phyloP scores from a whole-genome alignment of 2,797 vertebrate genomes.

The Scolopax bukidnonensis region DNA sequence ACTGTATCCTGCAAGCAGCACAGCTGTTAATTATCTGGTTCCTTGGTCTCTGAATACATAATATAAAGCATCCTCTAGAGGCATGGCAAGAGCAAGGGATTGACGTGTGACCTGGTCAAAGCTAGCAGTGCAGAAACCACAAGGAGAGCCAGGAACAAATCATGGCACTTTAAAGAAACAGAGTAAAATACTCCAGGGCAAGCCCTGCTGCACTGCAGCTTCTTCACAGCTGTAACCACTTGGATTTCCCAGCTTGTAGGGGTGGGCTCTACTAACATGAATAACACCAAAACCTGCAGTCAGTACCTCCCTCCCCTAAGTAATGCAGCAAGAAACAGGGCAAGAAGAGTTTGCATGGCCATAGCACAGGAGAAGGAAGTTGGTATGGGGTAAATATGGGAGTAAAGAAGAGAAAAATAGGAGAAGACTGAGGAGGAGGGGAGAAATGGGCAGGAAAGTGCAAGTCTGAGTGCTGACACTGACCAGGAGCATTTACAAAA shows the following conservation, averaged over 20 bases:
- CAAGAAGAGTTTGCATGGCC: neutral
- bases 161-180: neutral
- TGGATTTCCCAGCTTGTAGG: neutral
- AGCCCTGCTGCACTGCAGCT: neutral
- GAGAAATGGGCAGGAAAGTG: neutral
- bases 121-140: neutral
- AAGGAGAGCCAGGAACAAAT: neutral
- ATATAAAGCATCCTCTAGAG: slow-evolving; percentile 21
- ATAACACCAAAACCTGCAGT: neutral
- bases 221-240: neutral
- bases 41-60: slow-evolving; percentile 10
- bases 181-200: neutral
- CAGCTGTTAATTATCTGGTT: slow-evolving; percentile 39
- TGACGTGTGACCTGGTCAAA: slow-evolving; percentile 29
- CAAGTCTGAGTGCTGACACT: neutral
- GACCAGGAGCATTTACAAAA: neutral
- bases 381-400: neutral
- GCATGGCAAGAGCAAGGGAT: neutral
- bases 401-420: neutral
- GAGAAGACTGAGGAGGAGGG: neutral
- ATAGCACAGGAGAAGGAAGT: neutral
- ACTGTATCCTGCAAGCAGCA: neutral
- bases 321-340: neutral
- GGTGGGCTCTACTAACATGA: neutral
- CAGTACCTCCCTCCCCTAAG: neutral